Base-by-base conservation (phyloP, 1,140 invertebrate species). In the Conus ventricosus region DNA sequence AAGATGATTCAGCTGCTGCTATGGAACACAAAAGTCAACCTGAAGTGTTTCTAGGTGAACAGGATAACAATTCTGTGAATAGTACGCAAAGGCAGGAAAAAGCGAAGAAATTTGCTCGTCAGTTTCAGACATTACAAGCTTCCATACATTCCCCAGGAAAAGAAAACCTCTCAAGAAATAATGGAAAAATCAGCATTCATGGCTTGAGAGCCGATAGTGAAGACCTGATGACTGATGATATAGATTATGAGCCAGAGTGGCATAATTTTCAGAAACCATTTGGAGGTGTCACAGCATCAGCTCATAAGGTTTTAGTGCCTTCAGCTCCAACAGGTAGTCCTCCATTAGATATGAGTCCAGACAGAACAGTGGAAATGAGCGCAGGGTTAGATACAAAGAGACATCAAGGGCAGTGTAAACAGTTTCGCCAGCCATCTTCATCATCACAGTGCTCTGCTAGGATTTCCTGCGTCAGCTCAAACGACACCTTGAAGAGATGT, bases 261-360 rank as follows among this genome's bases (percentile, higher is more conserved):
- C 8, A 8, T 11, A 27, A 27, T 78, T 78, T 78, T 51, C 76
- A 39, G 25, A 78, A 54, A 23, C 15, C 7, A 10, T 17, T 6
- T 23, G 10, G 54, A 51, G 7, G 54, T 25, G 13, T 54, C 8
- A 20, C 39, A 53, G 39, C 13, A 13, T 23, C 39, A 7, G 85
- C 10, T 78, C 17, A n/a, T 11, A 20, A 63, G 17, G 25, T 87
- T 11, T 27, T 87, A 27, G n/a, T 17, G 6, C 85, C 85, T 39
- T 55, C 85, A 5, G 54, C 85, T 15, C 71, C 67, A 27, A 75
- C 85, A 55, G 75, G 80, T 54, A 87, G 85, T 39, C 85, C 85
- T 25, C 71, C 85, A 13, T 23, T 87, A 7, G 85, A 87, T 54
- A 25, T 87, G 13, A 87, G 85, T 78, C 85, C 85, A n/a, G 10